phyloP scores from a whole-genome alignment of 2,797 vertebrate species.

The Aldrovandia affinis region DNA sequence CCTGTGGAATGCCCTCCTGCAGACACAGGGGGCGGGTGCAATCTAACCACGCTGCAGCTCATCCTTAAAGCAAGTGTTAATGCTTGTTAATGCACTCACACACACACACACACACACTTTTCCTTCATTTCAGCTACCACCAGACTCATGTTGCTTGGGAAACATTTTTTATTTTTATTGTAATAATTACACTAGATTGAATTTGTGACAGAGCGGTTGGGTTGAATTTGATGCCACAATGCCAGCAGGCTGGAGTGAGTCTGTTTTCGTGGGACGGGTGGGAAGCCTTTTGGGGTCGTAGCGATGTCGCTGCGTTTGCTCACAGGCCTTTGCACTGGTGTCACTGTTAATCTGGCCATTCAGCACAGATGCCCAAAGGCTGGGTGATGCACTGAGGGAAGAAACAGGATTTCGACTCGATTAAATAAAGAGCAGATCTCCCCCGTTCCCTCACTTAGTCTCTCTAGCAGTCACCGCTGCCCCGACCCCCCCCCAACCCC shows the following conservation, averaged over 20 bases:
- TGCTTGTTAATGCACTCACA: neutral
- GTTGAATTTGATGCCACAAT: neutral
- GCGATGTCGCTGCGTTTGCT: neutral
- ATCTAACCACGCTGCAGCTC: neutral
- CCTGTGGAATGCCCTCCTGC: neutral
- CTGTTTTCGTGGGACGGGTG: neutral
- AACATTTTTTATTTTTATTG: neutral
- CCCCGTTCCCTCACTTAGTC: neutral
- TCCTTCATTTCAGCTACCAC: neutral
- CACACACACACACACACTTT: neutral
- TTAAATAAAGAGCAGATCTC: conserved; percentile 26
- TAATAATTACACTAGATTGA: neutral
- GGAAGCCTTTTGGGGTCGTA: neutral
- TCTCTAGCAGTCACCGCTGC: neutral
- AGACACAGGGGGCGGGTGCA: neutral
- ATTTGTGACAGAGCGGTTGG: neutral
- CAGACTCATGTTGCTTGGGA: neutral
- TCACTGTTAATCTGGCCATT: conserved; percentile 42
- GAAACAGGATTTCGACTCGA: conserved; percentile 7
- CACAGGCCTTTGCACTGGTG: conserved; percentile 45
- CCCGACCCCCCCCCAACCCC: neutral
- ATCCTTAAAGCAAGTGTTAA: neutral
- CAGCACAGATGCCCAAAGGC: conserved; percentile 46
- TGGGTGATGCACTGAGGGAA: conserved; percentile 38
- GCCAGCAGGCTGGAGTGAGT: neutral